phyloP scores from a whole-genome alignment of 1,140 invertebrate species.

The Nylanderia fulva region DNA sequence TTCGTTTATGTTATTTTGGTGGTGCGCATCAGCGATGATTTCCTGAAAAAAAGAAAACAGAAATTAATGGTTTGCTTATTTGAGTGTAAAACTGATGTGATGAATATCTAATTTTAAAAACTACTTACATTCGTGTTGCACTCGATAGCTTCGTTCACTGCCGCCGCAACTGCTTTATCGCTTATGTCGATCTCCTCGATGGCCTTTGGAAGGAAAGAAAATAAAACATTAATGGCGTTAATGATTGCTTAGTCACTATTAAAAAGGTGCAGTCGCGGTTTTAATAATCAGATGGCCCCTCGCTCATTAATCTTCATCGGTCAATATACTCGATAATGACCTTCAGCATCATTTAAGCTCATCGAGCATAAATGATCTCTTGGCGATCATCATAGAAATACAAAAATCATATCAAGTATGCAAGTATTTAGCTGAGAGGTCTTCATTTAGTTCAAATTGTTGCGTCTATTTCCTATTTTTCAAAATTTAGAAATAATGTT shows the following conservation, averaged over 20 bases:
- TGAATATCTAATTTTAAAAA: not conserved
- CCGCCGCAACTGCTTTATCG: conserved; percentile 84
- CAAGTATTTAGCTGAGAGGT: conserved; percentile 9
- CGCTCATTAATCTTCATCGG: conserved; percentile 80
- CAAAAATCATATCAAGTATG: conserved; percentile 24
- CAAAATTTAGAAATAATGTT: not conserved
- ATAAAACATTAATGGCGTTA: conserved; percentile 40
- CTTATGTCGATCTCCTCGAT: conserved; percentile 84
- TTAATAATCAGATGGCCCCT: conserved; percentile 84
- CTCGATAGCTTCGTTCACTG: conserved; percentile 83
- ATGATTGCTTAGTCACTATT: conserved; percentile 28
- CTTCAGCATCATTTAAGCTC: conserved; percentile 76
- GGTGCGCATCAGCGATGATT: conserved; percentile 83
- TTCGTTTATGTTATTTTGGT: conserved; percentile 84
- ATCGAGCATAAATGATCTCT: conserved; percentile 72
- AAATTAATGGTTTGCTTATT: not conserved
- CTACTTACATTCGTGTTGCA: conserved; percentile 83
- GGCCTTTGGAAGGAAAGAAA: conserved; percentile 75
- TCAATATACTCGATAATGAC: conserved; percentile 70
- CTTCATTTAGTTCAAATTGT: not conserved
- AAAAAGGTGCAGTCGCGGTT: not conserved
- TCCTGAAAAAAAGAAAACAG: conserved; percentile 77
- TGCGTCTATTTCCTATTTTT: not conserved
- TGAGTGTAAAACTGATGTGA: not conserved
- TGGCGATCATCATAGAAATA: conserved; percentile 82